Percentiles rank a stretch among this genome's conserved stretches.
These are phyloP conservation scores for Pseudanteris insignis DNA, from an alignment of 2,888 invertebrate species.

Conservation along the genomic window DNA sequence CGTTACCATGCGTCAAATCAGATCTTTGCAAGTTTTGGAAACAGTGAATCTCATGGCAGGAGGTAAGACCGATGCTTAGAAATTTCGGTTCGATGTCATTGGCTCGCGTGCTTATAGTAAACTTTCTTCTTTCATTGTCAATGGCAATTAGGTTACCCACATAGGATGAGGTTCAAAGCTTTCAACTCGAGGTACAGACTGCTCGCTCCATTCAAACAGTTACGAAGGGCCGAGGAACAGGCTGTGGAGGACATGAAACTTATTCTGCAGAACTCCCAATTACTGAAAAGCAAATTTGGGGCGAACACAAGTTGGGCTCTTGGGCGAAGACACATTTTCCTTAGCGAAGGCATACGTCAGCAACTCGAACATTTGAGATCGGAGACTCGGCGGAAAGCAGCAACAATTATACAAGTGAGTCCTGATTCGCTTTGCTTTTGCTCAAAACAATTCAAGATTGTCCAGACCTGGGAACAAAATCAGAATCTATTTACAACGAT, in stretches of 20 bases:
- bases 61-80: slow-evolving; percentile 67
- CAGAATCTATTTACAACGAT: too few species aligned
- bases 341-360: slow-evolving; percentile 92
- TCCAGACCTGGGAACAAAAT: too few species aligned
- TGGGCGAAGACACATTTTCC: slow-evolving; percentile 92
- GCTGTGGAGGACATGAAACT: slow-evolving; percentile 79
- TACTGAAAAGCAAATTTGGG: slow-evolving; percentile 66
- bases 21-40: slow-evolving; percentile 87
- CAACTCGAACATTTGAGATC: slow-evolving; percentile 85
- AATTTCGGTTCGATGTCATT: slow-evolving; percentile 1
- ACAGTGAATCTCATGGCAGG: slow-evolving; percentile 95
- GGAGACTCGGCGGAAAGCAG: slow-evolving; percentile 81
- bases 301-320: slow-evolving; percentile 82
- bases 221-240: slow-evolving; percentile 75
- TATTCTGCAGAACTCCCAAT: slow-evolving; percentile 78
- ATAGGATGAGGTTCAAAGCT: slow-evolving; percentile 93
- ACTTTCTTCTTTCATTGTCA: slow-evolving; percentile 25
- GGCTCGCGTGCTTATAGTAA: slow-evolving; percentile 6
- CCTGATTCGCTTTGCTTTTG: too few species aligned
- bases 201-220: slow-evolving; percentile 80
- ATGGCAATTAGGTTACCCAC: slow-evolving; percentile 78
- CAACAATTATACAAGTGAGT: slow-evolving; percentile 77
- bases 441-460: too few species aligned
- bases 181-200: slow-evolving; percentile 88
- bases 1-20: slow-evolving; percentile 86